phyloP scores from a whole-genome alignment of 2,888 invertebrate species.

The Corbicula japonica region DNA sequence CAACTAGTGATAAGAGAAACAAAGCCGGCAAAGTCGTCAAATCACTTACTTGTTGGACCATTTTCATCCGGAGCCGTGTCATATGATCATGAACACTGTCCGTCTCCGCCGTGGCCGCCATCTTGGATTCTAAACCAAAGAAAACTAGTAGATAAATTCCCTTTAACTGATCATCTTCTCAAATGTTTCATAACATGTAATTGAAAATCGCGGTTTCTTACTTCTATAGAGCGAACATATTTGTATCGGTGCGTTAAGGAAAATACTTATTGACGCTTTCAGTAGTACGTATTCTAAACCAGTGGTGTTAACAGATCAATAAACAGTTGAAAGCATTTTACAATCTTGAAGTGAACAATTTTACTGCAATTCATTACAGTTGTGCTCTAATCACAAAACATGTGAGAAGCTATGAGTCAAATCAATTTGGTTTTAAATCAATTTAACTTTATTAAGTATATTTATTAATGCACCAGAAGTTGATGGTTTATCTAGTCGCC shows the following conservation, averaged over 20 bases:
- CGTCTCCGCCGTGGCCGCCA: conserved; percentile 69
- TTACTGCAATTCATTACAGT: conserved; percentile 43
- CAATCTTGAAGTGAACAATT: conserved; percentile 30
- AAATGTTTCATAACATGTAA: conserved; percentile 5
- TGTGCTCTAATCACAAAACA: too few species aligned
- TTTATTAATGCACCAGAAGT: too few species aligned
- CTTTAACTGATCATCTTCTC: conserved; percentile 19
- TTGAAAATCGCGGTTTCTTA: conserved; percentile 13
- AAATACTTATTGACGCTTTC: conserved; percentile 12
- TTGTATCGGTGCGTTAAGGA: conserved; percentile 12
- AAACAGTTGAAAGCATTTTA: conserved; percentile 33
- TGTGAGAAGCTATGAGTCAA: too few species aligned
- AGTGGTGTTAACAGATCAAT: conserved; percentile 41
- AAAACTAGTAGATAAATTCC: background rate
- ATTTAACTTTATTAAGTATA: too few species aligned
- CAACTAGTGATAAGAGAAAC: background rate
- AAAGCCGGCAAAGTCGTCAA: background rate
- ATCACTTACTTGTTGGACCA: conserved; percentile 77
- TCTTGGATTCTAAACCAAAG: background rate
- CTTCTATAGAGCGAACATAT: background rate
- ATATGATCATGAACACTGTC: conserved; percentile 77
- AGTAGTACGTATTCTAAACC: background rate
- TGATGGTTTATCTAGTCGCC: too few species aligned
- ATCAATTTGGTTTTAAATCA: too few species aligned
- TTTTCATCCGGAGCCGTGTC: conserved; percentile 73